Evolutionary conservation across 2,888 invertebrate genomes (phyloP).

Genomic region (Bombylius discolor): DNA sequence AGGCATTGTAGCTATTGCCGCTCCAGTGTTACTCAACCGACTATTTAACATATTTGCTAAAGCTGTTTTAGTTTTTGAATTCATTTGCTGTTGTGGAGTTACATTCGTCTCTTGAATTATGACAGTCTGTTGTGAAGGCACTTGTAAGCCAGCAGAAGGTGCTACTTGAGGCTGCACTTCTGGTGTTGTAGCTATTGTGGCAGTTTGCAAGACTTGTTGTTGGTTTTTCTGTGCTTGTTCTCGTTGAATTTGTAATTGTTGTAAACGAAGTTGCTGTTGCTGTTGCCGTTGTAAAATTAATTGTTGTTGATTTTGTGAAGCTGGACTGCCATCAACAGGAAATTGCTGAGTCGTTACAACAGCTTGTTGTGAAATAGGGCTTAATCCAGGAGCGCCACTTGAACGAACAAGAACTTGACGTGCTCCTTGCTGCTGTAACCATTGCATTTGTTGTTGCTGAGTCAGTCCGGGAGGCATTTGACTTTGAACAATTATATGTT

Average conservation of each 20-base stretch:
- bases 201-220: constrained; percentile 17
- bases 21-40: constrained; percentile 48
- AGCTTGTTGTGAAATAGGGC: constrained; percentile 26
- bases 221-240: constrained; percentile 22
- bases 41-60: constrained; percentile 88
- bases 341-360: constrained; percentile 8
- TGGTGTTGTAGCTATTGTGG: constrained; percentile 16
- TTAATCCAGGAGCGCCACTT: constrained; percentile 30
- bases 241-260: constrained; percentile 28
- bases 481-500: constrained; percentile 56
- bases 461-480: constrained; percentile 52
- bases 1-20: constrained; percentile 19
- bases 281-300: constrained; percentile 38
- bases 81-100: constrained; percentile 48
- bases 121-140: constrained; percentile 4
- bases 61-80: constrained; percentile 87
- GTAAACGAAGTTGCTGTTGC: constrained; percentile 20
- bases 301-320: constrained; percentile 25
- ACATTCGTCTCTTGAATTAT: constrained; percentile 9
- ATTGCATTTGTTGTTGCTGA: constrained; percentile 52
- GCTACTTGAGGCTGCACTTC: constrained; percentile 3
- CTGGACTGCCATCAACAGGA: constrained; percentile 19
- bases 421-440: constrained; percentile 54
- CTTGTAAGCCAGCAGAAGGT: constrained; percentile 1
- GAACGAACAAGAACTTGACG: constrained; percentile 44